These are phyloP conservation scores for Hippocampus kuda DNA, from an alignment of 2,797 vertebrate genomes.

Conservation along the genomic window DNA sequence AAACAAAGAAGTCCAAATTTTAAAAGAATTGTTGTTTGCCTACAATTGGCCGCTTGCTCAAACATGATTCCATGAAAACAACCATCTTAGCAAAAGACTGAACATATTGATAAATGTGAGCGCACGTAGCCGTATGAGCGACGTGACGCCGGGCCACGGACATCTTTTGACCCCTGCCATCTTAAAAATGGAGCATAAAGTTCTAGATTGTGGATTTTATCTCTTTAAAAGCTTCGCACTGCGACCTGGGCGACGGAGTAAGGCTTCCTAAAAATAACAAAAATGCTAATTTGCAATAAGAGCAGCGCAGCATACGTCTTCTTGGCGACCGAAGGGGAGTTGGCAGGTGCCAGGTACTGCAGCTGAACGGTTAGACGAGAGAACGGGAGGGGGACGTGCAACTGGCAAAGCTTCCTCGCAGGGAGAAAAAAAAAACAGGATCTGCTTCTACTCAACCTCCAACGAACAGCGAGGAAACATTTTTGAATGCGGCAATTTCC, in stretches of 20 bases:
- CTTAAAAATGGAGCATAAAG: background rate
- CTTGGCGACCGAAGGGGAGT: conserved; percentile 30
- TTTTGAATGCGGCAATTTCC: conserved; percentile 33
- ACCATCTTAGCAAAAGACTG: background rate
- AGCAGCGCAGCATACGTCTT: background rate
- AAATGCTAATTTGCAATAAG: background rate
- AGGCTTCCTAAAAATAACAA: background rate
- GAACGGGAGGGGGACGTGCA: conserved; percentile 27
- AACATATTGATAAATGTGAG: background rate
- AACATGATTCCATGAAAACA: background rate
- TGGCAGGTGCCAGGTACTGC: conserved; percentile 72
- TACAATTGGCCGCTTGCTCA: background rate
- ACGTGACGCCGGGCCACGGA: background rate
- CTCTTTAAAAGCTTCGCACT: background rate
- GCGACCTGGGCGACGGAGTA: background rate
- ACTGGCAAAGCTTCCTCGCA: conserved; percentile 64
- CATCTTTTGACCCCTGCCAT: background rate
- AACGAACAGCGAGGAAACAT: conserved; percentile 67
- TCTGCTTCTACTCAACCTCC: conserved; percentile 71
- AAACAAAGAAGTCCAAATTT: background rate
- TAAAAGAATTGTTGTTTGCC: background rate
- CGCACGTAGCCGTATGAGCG: background rate
- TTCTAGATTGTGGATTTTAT: background rate
- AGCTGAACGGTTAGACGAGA: conserved; percentile 52
- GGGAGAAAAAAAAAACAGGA: conserved; percentile 52